Evolutionary conservation across 2,797 vertebrate species (phyloP), one percentile per base, ranked within the genome.

Genomic region (Chloroceryle inda): DNA sequence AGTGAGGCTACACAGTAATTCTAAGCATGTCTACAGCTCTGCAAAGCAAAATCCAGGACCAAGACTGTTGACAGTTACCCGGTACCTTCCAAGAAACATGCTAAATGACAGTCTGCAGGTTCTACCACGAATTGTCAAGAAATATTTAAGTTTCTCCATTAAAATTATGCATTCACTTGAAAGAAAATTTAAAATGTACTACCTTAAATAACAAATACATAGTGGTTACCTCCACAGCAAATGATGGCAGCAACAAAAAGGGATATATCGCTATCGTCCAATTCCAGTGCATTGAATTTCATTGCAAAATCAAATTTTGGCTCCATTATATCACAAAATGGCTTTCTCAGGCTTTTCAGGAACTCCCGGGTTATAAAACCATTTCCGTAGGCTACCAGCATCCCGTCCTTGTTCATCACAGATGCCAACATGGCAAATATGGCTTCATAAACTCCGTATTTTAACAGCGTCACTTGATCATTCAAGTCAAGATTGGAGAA

Each of bases 291-390:
- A 26, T 99, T 99, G 98, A 99, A 99, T 94, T 99, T 99, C 95
- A 99, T 98, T 44, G 99, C 99, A 24, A 99, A 99, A 96, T 99
- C 99, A 94, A 99, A 99, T 97, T 99, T 99, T 10, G 99, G 99
- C 94, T 99, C 99, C 99, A 99, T 99, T 98, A 99, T 99, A 87
- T 99, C 99, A 23, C 99, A 99, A 61, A 99, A 99, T 0, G 99
- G 99, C 67, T 99, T 99, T n/a, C 99, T 98, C 45, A 99, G 98
- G 92, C 99, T 99, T 93, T 99, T 99, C 45, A 99, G 98, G 97
- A 99, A 99, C 95, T 99, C 99, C 0, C 99, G 98, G 1, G 99
- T 99, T 95, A 99, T 99, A 85, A 99, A 99, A 53, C 99, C 99
- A 0, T 98, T 98, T 5, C 99, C 99, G 0, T 98, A 99, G 4